Percentiles rank a stretch among this genome's conserved stretches.
These are phyloP conservation scores for Macropodus opercularis DNA, from an alignment of 2,797 vertebrate genomes.

Conservation along the genomic window DNA sequence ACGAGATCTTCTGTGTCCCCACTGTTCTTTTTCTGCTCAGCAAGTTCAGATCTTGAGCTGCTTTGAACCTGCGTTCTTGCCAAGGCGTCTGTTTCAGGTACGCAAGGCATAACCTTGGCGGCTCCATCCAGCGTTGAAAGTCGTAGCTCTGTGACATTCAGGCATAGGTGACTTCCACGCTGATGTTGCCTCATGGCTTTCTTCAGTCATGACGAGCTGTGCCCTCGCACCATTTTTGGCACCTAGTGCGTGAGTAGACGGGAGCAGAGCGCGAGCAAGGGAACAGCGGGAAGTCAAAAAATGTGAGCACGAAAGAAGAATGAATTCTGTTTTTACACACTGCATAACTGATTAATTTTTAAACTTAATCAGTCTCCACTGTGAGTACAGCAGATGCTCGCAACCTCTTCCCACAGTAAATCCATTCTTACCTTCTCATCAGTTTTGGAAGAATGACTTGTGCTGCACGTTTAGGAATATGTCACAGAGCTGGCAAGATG, in stretches of 20 bases:
- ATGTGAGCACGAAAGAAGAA: conserved; percentile 2
- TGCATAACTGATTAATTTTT: background rate
- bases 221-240: background rate
- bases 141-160: background rate
- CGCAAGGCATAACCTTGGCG: background rate
- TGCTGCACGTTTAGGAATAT: too few species aligned
- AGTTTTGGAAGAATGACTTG: too few species aligned
- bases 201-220: background rate
- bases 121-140: background rate
- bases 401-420: background rate
- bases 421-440: background rate
- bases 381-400: background rate
- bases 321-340: background rate
- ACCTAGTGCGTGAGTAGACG: background rate
- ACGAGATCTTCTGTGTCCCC: conserved; percentile 26
- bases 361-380: background rate
- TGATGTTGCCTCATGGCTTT: background rate
- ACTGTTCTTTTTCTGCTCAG: conserved; percentile 38
- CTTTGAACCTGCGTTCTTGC: conserved; percentile 2
- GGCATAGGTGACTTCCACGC: background rate
- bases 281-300: conserved; percentile 12
- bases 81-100: background rate
- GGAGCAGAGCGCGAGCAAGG: background rate
- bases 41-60: conserved; percentile 1
- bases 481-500: too few species aligned